A percentile compares a stretch with the other conserved stretches of the same genome.
These are phyloP conservation scores for Simalia tracyae DNA, from an alignment of 2,797 vertebrate genomes.

Conservation along the genomic window DNA sequence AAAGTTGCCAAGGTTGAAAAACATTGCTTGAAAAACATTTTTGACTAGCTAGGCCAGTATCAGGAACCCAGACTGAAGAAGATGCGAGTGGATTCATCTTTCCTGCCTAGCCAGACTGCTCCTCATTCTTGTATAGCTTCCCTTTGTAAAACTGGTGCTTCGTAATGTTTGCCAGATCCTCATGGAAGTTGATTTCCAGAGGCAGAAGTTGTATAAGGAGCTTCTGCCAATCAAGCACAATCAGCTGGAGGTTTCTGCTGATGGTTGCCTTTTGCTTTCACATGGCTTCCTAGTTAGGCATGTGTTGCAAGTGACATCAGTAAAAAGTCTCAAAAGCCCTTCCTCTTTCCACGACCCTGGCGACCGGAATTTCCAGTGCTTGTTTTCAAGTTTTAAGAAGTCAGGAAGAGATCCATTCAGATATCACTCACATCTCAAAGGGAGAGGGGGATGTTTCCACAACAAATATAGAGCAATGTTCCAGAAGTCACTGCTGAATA, in stretches of 20 bases:
- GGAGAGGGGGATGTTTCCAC: not conserved
- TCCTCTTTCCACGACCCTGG: not conserved
- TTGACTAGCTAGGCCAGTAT: not conserved
- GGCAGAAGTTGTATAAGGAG: not conserved
- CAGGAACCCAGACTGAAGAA: not conserved
- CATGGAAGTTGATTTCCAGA: not conserved
- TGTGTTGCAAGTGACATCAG: not conserved
- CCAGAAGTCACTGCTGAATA: not conserved
- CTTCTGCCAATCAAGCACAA: not conserved
- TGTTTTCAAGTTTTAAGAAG: not conserved
- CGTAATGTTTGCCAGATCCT: not conserved
- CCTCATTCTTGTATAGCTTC: not conserved
- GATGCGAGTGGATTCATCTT: not conserved
- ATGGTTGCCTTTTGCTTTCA: not conserved
- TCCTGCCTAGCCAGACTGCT: not conserved
- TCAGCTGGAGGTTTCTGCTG: not conserved
- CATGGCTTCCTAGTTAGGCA: not conserved
- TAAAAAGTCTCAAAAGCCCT: not conserved
- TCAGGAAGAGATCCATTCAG: not conserved
- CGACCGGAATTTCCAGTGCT: not conserved
- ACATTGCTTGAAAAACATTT: not conserved
- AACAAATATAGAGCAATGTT: not conserved
- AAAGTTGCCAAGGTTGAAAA: not conserved
- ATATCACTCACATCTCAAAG: not conserved
- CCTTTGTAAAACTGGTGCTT: not conserved